Base-by-base conservation (phyloP, 2,113 vertebrate genomes). In the Pygathrix nemaeus region DNA sequence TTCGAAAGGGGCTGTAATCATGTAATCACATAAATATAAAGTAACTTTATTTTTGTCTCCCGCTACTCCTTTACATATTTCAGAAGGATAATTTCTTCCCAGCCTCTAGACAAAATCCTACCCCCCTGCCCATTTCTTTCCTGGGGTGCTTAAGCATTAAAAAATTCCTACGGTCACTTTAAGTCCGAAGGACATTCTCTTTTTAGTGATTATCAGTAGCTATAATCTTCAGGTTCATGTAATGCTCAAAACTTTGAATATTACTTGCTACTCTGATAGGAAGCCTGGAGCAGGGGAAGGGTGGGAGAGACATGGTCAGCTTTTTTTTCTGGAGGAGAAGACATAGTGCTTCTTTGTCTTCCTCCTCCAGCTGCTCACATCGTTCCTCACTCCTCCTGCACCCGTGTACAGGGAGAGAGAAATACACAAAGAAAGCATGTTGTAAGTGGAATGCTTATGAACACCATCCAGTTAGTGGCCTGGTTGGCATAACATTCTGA, bases 31-130 rank as follows among this genome's bases (percentile, higher is more conserved):
- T 59, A 94, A 52, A 66, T 64, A 70, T 35, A 92, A 92, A 80
- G 38, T 87, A 55, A 64, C 75, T 92, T 89, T 43, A 43, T 64
- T 90, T 94, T 93, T 90, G 48, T 94, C 38, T 96, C 50, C 35
- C 12, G 27, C 32, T 70, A n/a, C 6, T 88, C 16, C n/a, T 88
- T 78, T 76, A 91, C 16, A 95, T 90, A 92, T 97, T 92, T 89
- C 55, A 83, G 30, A 94, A 94, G 52, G 48, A 85, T 79, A 57
- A 86, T 73, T 93, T 43, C 8, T 85, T 85, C 72, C 20, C 13
- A 57, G 38, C 6, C 8, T 21, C 30, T 93, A 87, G 14, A 35
- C 20, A 72, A 96, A 88, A 94, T 48, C 18, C 25, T 57, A 32
- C 11, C 20, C 8, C n/a, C 18, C 7, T 25, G 7, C 7, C 1